Conservation (phyloP, 2,797 vertebrate genomes). For the Chaetodon trifasciatus region DNA sequence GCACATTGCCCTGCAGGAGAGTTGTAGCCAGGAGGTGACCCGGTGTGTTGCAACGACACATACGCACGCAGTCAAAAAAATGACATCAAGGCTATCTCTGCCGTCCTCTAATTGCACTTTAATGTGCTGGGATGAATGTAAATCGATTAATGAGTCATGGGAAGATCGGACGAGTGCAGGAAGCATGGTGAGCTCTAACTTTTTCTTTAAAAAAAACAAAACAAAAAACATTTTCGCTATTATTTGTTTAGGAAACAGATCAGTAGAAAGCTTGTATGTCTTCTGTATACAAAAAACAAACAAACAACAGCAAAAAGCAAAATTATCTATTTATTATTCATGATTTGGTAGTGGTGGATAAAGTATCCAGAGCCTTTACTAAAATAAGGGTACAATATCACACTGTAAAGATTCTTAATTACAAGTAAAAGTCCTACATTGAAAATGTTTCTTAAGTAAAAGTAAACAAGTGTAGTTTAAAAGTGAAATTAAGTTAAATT, state of each 20-base stretch:
- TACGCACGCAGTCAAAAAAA: not conserved
- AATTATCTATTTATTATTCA: no score
- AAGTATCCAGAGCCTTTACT: not conserved
- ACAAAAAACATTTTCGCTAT: no score
- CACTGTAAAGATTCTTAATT: not conserved
- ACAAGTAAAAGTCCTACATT: not conserved
- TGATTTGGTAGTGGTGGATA: not conserved
- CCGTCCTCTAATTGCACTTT: not conserved
- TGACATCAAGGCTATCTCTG: constrained; percentile 4
- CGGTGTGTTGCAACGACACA: constrained; percentile 57
- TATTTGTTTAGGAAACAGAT: no score
- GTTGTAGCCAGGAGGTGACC: constrained; percentile 72
- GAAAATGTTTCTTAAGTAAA: not conserved
- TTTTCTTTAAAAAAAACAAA: no score
- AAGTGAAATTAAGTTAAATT: no score
- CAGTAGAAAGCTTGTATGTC: no score
- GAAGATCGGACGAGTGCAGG: not conserved
- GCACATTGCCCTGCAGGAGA: constrained; percentile 69
- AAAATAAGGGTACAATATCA: not conserved
- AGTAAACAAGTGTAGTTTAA: not conserved
- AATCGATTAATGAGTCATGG: constrained; percentile 2
- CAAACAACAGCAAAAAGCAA: no score
- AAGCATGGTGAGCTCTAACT: not conserved
- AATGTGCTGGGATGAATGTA: not conserved
- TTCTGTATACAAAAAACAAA: no score